Conservation (phyloP, 2,888 invertebrate genomes). For the Acholoe squamosa region DNA sequence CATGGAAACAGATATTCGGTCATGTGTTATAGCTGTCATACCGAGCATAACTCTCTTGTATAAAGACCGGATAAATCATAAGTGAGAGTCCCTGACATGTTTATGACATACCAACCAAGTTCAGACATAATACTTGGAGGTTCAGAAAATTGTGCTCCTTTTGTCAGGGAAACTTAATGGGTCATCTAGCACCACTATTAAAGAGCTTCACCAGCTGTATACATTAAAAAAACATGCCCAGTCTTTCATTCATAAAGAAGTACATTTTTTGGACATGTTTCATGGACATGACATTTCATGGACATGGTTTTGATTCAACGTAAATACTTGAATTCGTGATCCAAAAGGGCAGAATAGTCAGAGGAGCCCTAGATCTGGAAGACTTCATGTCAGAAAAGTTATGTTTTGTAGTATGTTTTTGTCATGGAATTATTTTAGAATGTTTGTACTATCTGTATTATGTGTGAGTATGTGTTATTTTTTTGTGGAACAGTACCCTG, state of each 20-base stretch:
- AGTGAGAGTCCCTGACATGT: not conserved
- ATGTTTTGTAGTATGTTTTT: no score
- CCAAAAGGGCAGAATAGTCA: no score
- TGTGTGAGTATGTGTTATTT: no score
- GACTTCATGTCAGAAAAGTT: no score
- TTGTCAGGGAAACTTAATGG: not conserved
- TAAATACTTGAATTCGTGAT: not conserved
- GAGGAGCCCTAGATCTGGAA: no score
- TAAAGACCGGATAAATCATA: not conserved
- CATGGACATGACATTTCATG: not conserved
- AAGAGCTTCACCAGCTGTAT: not conserved
- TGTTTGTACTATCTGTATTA: no score
- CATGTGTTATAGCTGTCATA: not conserved
- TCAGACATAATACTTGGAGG: not conserved
- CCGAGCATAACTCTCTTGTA: not conserved
- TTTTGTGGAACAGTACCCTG: no score
- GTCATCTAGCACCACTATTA: constrained; percentile 21
- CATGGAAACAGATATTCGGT: not conserved
- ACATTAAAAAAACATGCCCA: not conserved
- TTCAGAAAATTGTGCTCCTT: no score
- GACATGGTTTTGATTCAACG: not conserved
- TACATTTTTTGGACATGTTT: not conserved
- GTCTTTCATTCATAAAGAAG: not conserved
- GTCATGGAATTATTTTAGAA: no score
- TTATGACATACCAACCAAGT: not conserved